These are phyloP conservation scores for Tipula confusa DNA, from an alignment of 2,888 invertebrate genomes.

Conservation along the genomic window DNA sequence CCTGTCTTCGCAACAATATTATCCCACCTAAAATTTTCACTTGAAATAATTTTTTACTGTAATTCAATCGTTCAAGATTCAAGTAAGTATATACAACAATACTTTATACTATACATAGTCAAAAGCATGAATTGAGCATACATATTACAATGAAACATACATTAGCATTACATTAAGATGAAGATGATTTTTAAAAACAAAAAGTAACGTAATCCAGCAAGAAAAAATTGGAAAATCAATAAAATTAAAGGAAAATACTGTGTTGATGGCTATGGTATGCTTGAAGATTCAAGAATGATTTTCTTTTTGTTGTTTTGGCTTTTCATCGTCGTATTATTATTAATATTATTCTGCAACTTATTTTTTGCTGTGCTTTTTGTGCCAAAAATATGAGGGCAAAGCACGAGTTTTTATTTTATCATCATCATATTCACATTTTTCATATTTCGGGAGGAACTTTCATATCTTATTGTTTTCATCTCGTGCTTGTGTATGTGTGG, in stretches of 20 bases:
- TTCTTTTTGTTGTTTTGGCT: neutral
- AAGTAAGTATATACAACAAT: neutral
- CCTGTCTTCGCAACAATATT: neutral
- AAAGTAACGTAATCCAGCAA: neutral
- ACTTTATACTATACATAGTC: neutral
- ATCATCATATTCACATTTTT: neutral
- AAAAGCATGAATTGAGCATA: neutral
- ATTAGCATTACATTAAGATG: neutral
- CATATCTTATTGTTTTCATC: neutral
- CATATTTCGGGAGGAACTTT: neutral
- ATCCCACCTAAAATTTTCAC: neutral
- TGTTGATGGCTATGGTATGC: neutral
- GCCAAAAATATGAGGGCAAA: neutral
- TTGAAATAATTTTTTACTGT: neutral
- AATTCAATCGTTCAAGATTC: neutral
- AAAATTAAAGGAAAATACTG: neutral
- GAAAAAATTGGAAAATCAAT: neutral
- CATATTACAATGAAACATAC: neutral
- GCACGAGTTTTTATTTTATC: neutral
- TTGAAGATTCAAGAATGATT: neutral
- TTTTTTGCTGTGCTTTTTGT: neutral
- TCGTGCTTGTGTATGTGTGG: neutral
- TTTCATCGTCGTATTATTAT: neutral
- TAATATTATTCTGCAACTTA: neutral
- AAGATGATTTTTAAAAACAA: neutral